Evolutionary conservation across 1,140 invertebrate genomes (phyloP), one percentile per base, ranked within the genome.

Genomic region (Pseudomyrmex gracilis): DNA sequence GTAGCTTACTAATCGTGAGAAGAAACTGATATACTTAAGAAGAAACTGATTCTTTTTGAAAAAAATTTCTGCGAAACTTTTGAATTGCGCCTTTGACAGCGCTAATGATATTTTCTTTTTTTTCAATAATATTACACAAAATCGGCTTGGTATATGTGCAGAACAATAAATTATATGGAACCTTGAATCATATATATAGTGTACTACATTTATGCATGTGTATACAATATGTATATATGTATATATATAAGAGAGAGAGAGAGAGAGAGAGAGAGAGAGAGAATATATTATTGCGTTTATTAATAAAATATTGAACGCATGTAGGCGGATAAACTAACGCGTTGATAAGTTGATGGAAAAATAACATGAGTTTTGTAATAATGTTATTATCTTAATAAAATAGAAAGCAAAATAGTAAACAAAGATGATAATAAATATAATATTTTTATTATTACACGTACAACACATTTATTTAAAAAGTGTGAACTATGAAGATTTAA

Each of bases 201-300:
- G 71, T 80, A 80, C 71, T 80, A 70, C 24, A 71, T 80, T 58
- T 5, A 17, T 13, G n/a, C 10, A 80, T 71, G 17, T 71, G 17
- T 80, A 43, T 67, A 15, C 24, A n/a, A 34, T 7, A 34, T 34
- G 1, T 34, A 80, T 78, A 68, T 68, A 78, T 34, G 2, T 80
- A 20, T 76, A 22, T 24, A 12, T 17, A 24, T 24, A 24, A 55
- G 22, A 61, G 20, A 61, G 45, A 63, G n/a, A 43, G 43, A 47
- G 17, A 22, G 43, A 66, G 20, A 22, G 3, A 60, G 9, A 60
- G 0, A 58, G 13, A 22, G 12, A 22, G 24, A 58, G 34, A 45
- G 1, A 9, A n/a, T 58, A 4, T 22, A n/a, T 34, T 71, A 70
- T 70, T 58, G 20, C 20, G 20, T 34, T 80, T 70, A 80, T 67